Conservation (phyloP, 2,113 vertebrate genomes). For the Podiceps cristatus region DNA sequence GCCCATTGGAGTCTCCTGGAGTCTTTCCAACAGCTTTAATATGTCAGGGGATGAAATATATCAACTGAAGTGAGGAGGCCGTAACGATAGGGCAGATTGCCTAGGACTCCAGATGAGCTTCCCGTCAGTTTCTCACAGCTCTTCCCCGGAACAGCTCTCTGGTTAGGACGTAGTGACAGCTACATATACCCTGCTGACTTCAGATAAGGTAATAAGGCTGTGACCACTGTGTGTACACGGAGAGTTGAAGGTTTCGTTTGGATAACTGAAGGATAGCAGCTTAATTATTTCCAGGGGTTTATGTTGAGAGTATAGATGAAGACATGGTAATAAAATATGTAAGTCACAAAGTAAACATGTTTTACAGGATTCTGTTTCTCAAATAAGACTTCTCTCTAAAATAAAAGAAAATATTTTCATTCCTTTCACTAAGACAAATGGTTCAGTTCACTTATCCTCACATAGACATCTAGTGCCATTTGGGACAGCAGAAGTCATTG, state of each 20-base stretch:
- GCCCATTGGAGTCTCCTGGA: constrained; percentile 10
- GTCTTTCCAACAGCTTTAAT: constrained; percentile 21
- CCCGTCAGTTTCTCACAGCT: background rate
- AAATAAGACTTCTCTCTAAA: background rate
- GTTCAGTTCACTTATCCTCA: background rate
- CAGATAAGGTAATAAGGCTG: background rate
- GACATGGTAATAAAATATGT: background rate
- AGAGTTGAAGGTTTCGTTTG: background rate
- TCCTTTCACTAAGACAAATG: background rate
- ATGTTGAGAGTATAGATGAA: background rate
- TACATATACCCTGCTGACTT: background rate
- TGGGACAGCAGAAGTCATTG: background rate
- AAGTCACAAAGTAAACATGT: background rate
- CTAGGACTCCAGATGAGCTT: constrained; percentile 17
- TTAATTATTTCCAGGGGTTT: background rate
- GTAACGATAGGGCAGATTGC: background rate
- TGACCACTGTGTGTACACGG: background rate
- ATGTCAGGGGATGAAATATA: background rate
- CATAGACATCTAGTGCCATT: background rate
- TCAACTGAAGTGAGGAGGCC: constrained; percentile 4
- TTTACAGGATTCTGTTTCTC: background rate
- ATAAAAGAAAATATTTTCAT: background rate
- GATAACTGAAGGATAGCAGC: background rate
- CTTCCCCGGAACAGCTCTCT: background rate
- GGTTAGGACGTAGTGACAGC: background rate